Percentiles rank a stretch among this genome's conserved stretches.
These are phyloP conservation scores for Antrozous pallidus DNA, from an alignment of 2,797 vertebrate genomes.

Conservation along the genomic window DNA sequence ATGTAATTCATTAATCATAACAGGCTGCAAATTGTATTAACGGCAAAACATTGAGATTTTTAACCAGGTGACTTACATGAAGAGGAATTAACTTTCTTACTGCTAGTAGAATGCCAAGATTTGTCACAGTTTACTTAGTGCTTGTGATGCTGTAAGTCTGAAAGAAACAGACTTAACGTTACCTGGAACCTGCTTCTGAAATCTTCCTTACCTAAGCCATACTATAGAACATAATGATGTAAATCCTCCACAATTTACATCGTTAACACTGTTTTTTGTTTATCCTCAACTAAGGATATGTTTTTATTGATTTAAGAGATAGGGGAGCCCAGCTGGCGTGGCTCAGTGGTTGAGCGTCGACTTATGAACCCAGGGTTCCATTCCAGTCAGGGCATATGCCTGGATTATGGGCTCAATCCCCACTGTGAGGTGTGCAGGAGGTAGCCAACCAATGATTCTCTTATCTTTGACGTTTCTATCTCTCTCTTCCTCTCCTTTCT, in stretches of 20 bases:
- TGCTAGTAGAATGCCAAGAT: neutral
- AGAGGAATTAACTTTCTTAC: neutral
- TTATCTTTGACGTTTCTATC: no score
- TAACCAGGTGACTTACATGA: conserved; percentile 53
- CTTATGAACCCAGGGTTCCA: no score
- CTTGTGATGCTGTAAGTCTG: conserved; percentile 35
- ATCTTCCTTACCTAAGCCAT: neutral
- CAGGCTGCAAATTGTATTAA: conserved; percentile 6
- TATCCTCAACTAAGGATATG: neutral
- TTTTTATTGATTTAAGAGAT: neutral
- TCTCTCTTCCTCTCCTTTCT: no score
- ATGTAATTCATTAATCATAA: neutral
- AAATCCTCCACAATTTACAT: neutral
- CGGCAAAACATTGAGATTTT: conserved; percentile 38
- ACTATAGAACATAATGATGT: conserved; percentile 19
- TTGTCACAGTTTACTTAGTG: neutral
- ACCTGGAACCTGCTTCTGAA: conserved; percentile 25
- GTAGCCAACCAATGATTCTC: no score
- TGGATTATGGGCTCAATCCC: no score
- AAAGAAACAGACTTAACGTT: neutral
- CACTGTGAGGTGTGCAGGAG: no score
- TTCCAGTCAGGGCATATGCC: no score
- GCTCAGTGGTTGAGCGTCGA: no score
- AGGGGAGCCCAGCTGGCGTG: no score
- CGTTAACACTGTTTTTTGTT: neutral